Conservation (phyloP, 2,888 invertebrate species). For the Argyresthia goedartella region DNA sequence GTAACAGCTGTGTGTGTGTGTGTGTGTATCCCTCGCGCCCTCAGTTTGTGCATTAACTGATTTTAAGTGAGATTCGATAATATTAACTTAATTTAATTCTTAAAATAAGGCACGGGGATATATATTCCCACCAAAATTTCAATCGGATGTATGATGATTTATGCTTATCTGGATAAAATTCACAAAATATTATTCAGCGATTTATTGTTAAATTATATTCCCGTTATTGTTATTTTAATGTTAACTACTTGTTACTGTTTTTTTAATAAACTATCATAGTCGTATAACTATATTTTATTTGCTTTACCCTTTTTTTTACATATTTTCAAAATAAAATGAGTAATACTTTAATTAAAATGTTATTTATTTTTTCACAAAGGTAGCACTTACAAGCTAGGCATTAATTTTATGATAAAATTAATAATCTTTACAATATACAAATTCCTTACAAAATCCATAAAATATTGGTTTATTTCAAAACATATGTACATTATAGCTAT, state of each 20-base stretch:
- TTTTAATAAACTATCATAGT: conserved; percentile 6
- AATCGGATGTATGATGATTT: too few relatives aligned
- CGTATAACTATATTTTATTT: conserved; percentile 1
- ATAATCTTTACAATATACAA: conserved; percentile 71
- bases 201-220: too few relatives aligned
- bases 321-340: conserved; percentile 44
- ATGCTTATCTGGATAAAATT: too few relatives aligned
- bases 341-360: conserved; percentile 33
- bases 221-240: conserved; percentile 1
- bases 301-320: too few relatives aligned
- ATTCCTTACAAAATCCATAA: conserved; percentile 69
- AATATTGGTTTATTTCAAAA: conserved; percentile 68
- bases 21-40: too few relatives aligned
- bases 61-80: too few relatives aligned
- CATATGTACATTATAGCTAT: conserved; percentile 67
- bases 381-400: conserved; percentile 67
- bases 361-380: conserved; percentile 68
- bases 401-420: conserved; percentile 69
- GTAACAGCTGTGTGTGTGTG: too few relatives aligned
- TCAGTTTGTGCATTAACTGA: too few relatives aligned
- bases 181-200: too few relatives aligned
- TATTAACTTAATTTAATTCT: too few relatives aligned
- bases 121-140: too few relatives aligned
- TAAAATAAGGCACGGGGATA: too few relatives aligned
- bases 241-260: conserved; percentile 8